A percentile compares a stretch with the other conserved stretches of the same genome.
phyloP scores from a whole-genome alignment of 2,113 vertebrate species.

The Ailuropoda melanoleuca region DNA sequence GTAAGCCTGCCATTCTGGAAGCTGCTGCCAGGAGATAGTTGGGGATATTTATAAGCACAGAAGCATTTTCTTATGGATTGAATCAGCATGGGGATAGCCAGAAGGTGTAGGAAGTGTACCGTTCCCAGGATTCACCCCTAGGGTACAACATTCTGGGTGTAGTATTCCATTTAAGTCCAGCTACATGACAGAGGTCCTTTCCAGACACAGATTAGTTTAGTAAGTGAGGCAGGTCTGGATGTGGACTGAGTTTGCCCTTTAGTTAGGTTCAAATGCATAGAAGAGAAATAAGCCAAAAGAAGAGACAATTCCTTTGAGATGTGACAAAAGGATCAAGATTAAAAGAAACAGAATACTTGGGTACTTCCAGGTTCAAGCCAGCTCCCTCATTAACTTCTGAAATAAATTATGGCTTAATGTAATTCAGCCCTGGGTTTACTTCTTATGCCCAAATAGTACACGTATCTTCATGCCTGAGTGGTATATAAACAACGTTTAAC shows the following conservation, averaged over 20 bases:
- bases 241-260: not conserved
- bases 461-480: not conserved
- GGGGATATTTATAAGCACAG: not conserved
- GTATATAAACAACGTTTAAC: not conserved
- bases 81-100: not conserved
- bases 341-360: not conserved
- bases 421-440: not conserved
- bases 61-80: not conserved
- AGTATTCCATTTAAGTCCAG: not conserved
- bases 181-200: not conserved
- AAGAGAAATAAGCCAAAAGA: not conserved
- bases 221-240: not conserved
- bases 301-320: not conserved
- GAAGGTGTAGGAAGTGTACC: not conserved
- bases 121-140: not conserved
- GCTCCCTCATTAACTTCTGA: not conserved
- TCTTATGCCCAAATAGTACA: not conserved
- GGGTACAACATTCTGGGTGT: not conserved
- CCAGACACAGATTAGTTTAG: not conserved
- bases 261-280: not conserved
- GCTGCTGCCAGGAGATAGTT: not conserved
- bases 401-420: not conserved
- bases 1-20: not conserved
- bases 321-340: not conserved
- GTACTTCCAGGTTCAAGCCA: not conserved